Evolutionary conservation across 2,797 vertebrate genomes (phyloP), one percentile per base, ranked within the genome.

Genomic region (Euphonia xanthogaster): DNA sequence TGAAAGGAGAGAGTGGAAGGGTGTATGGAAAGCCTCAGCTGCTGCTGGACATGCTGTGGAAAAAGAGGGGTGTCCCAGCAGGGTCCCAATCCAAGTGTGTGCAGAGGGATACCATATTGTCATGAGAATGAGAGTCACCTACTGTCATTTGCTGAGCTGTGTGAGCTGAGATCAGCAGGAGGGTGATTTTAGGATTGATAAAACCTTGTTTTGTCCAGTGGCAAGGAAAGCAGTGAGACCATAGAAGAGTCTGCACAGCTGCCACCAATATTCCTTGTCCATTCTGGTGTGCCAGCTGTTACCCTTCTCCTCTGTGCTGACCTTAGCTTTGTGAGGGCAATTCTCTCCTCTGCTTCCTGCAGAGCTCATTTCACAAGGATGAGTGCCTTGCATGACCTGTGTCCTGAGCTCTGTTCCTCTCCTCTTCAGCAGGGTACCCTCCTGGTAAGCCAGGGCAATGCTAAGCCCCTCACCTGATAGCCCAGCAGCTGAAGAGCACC

Each of bases 51-150:
- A 2, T 13, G 30, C 70, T 47, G 31, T 39, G 37, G 7, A 5
- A 28, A 50, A 47, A 42, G 24, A 58, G 11, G 12, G 12, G 5
- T 35, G 7, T 30, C n/a, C 37, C 68, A 39, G 37, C 6, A 39
- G 47, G 25, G 2, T 35, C 35, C 28, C 71, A 58, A 30, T 15
- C 53, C 8, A 1, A 8, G 6, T 37, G 33, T 7, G 17, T 37
- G 27, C 23, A 6, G 30, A 45, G 33, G 1, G 10, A 55, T 7
- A 39, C 8, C 1, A 0, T 7, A 40, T 2, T 11, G 4, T 6
- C 9, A 4, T 58, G 10, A 1, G 22, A 48, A n/a, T 4, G 2
- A 11, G 23, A 4, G 20, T 54, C 48, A 35, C 24, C 33, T 21
- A 4, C n/a, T 21, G 63, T 42, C 44, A 8, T 20, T 11, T 68